Evolutionary conservation across 2,888 invertebrate species (phyloP).

Genomic region (Tupiocoris notatus): DNA sequence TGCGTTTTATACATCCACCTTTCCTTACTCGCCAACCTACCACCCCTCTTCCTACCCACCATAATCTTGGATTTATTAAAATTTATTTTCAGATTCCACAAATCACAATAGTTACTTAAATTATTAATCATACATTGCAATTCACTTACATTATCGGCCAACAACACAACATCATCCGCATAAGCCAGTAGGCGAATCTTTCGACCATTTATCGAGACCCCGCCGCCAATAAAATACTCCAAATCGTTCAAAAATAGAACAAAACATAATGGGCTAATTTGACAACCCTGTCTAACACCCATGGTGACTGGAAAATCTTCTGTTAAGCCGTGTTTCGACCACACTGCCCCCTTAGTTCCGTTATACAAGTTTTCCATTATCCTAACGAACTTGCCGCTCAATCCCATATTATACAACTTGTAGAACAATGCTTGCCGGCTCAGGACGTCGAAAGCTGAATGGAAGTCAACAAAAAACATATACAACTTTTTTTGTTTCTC

Average conservation of each 20-base stretch:
- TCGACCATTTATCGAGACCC: neutral
- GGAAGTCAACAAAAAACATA: slow-evolving; percentile 21
- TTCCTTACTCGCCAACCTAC: slow-evolving; percentile 3
- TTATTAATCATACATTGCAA: slow-evolving; percentile 4
- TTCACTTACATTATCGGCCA: slow-evolving; percentile 31
- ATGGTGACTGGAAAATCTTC: slow-evolving; percentile 34
- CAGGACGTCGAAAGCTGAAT: slow-evolving; percentile 47
- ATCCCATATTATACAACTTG: slow-evolving; percentile 3
- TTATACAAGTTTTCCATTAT: neutral
- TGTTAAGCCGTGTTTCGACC: slow-evolving; percentile 29
- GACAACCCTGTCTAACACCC: slow-evolving; percentile 41
- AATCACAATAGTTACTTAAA: neutral
- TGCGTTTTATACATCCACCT: slow-evolving; percentile 8
- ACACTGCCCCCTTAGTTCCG: neutral
- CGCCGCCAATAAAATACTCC: slow-evolving; percentile 30
- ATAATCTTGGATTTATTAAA: too few species aligned
- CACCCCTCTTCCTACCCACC: slow-evolving; percentile 27
- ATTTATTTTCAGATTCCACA: slow-evolving; percentile 18
- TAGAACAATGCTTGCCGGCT: slow-evolving; percentile 34
- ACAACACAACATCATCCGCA: slow-evolving; percentile 47
- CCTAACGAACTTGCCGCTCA: neutral
- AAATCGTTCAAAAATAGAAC: slow-evolving; percentile 23
- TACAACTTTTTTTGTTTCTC: neutral
- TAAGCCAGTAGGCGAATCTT: slow-evolving; percentile 30
- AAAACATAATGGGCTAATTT: slow-evolving; percentile 41